Conservation (phyloP, 2,888 invertebrate genomes). For the Oscheius sp. region DNA sequence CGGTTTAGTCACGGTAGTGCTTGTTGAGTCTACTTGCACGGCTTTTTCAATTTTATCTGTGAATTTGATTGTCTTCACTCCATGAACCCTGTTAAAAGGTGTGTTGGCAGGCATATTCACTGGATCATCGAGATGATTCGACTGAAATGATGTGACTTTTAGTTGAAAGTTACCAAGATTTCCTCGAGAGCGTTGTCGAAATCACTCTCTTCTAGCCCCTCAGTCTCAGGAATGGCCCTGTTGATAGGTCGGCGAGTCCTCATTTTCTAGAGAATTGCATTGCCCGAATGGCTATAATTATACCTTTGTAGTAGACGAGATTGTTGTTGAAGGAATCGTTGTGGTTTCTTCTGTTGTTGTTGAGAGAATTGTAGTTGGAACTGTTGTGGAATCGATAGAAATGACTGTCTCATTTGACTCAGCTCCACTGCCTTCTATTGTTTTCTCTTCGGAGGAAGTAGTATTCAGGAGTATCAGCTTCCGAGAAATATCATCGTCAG, state of each 20-base stretch:
- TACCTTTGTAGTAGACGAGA: slow-evolving; percentile 12
- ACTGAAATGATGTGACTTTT: slow-evolving; percentile 4
- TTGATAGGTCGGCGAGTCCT: slow-evolving; percentile 24
- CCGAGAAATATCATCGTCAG: neutral
- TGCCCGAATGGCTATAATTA: neutral
- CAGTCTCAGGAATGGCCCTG: slow-evolving; percentile 51
- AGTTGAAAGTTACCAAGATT: slow-evolving; percentile 21
- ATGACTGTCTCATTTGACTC: neutral
- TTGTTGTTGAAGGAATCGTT: neutral
- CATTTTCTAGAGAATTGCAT: neutral
- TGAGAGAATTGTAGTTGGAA: neutral
- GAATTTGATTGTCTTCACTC: slow-evolving; percentile 51
- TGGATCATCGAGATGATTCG: slow-evolving; percentile 16
- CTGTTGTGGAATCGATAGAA: neutral
- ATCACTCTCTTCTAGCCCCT: slow-evolving; percentile 49
- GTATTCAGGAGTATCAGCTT: neutral
- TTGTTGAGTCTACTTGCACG: slow-evolving; percentile 30
- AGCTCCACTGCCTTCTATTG: slow-evolving; percentile 1
- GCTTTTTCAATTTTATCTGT: slow-evolving; percentile 45
- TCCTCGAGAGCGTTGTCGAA: slow-evolving; percentile 34
- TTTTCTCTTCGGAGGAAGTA: neutral
- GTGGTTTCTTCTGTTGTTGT: neutral
- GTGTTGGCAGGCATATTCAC: neutral
- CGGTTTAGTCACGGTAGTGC: slow-evolving; percentile 22
- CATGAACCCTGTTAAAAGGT: slow-evolving; percentile 22